A percentile compares a stretch with the other conserved stretches of the same genome.
Conservation (phyloP, 2,888 invertebrate species). For the Tortrix viridana region DNA sequence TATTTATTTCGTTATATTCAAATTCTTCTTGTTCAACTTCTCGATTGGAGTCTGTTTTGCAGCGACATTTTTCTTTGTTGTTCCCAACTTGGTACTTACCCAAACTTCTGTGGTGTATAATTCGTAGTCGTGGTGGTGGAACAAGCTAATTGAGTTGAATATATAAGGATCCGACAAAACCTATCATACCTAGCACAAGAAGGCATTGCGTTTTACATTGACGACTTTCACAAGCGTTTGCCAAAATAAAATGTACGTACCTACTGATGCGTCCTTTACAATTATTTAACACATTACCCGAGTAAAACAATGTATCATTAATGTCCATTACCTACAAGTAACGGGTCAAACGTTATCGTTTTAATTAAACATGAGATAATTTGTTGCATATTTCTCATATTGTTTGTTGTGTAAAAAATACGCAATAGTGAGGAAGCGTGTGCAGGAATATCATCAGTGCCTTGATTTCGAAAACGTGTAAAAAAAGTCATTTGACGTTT, state of each 20-base stretch:
- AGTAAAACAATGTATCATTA: background rate
- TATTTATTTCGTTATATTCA: no score
- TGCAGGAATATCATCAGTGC: no score
- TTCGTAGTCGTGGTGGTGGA: no score
- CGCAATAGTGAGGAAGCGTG: background rate
- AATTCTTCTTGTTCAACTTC: background rate
- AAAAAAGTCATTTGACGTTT: no score
- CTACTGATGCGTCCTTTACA: no score
- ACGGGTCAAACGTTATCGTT: constrained; percentile 8
- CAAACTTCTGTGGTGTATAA: no score
- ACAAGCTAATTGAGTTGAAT: no score
- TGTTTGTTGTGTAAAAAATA: background rate
- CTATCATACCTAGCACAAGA: no score
- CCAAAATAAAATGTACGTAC: no score
- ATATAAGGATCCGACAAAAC: no score
- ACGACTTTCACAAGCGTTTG: background rate
- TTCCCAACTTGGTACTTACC: background rate
- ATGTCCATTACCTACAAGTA: background rate
- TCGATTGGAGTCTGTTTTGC: background rate
- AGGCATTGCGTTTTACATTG: background rate
- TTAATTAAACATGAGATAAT: constrained; percentile 10
- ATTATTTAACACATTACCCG: no score
- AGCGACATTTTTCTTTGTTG: background rate
- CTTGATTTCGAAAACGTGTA: no score
- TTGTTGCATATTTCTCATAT: background rate